Base-by-base conservation (phyloP, 1,140 invertebrate species). In the Drosophila quadrilineata region DNA sequence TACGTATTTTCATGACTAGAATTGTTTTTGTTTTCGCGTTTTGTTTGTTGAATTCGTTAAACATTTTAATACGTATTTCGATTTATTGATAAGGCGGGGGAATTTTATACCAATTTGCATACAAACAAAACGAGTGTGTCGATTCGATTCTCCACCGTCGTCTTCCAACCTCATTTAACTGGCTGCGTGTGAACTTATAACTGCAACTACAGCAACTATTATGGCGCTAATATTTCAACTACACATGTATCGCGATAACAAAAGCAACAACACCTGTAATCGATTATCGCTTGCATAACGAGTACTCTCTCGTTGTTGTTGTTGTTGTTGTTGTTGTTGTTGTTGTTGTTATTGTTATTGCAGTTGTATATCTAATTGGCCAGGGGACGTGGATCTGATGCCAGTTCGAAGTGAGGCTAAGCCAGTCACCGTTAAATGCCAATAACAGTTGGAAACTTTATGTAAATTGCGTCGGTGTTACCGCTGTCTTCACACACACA, bases 271-370 rank as follows among this genome's bases (percentile, higher is more conserved):
- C 50, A 41, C 52, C 28, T 41, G 52, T 74, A 62, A 75, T 80
- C 57, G 57, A 79, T 75, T 53, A 12, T 28, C 24, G 8, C 50
- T 80, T 80, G 71, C 75, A 71, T 82, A 80, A 80, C 43, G 38
- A 56, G 56, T 74, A 56, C 36, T 52, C 46, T 40, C 58, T 22
- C 5, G 8, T 31, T 31, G 16, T 14, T 40, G 21, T 31, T 31
- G 12, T 9, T 40, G 16, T 16, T 54, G 52, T 6, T 41, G 24
- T 5, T 54, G 56, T 26, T 63, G 36, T 17, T 31, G 9, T 12
- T 31, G 40, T 24, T 45, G 14, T n/a, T 46, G 12, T 12, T 40
- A 12, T 4, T 46, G 41, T 21, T 58, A 33, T 4, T 26, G 17
- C 5, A 22, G 46, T 31, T 52, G 19, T 2, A 24, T 14, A 38